Evolutionary conservation across 2,888 invertebrate species (phyloP).

Genomic region (Antheraea assamensis): DNA sequence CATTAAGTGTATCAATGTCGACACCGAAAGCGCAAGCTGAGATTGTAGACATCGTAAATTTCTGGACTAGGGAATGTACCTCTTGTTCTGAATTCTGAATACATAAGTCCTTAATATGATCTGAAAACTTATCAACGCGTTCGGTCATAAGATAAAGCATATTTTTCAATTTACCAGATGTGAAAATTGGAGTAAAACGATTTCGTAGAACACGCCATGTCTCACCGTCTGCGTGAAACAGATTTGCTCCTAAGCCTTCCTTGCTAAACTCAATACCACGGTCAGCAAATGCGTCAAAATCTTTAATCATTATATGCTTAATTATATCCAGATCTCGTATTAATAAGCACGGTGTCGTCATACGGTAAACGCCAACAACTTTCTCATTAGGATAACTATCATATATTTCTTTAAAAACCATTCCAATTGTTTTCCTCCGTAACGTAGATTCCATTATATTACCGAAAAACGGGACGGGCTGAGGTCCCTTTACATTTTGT

Average conservation of each 20-base stretch:
- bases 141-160: slow-evolving; percentile 37
- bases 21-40: slow-evolving; percentile 53
- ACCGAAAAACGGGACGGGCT: slow-evolving; percentile 50
- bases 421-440: slow-evolving; percentile 36
- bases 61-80: slow-evolving; percentile 43
- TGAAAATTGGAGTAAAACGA: slow-evolving; percentile 27
- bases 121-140: slow-evolving; percentile 43
- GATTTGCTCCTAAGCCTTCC: slow-evolving; percentile 23
- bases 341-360: slow-evolving; percentile 49
- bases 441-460: slow-evolving; percentile 45
- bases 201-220: slow-evolving; percentile 25
- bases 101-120: slow-evolving; percentile 34
- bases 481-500: slow-evolving; percentile 44
- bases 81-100: slow-evolving; percentile 38
- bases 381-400: slow-evolving; percentile 50
- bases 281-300: slow-evolving; percentile 54
- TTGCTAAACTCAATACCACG: slow-evolving; percentile 50
- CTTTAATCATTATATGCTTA: slow-evolving; percentile 57
- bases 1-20: slow-evolving; percentile 38
- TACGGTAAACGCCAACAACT: slow-evolving; percentile 55
- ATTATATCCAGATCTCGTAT: slow-evolving; percentile 57
- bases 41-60: slow-evolving; percentile 48
- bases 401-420: slow-evolving; percentile 46
- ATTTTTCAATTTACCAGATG: slow-evolving; percentile 26
- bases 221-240: slow-evolving; percentile 25